Percentiles rank a stretch among this genome's conserved stretches.
These are phyloP conservation scores for Chitala chitala DNA, from an alignment of 2,113 vertebrate species.

Conservation along the genomic window DNA sequence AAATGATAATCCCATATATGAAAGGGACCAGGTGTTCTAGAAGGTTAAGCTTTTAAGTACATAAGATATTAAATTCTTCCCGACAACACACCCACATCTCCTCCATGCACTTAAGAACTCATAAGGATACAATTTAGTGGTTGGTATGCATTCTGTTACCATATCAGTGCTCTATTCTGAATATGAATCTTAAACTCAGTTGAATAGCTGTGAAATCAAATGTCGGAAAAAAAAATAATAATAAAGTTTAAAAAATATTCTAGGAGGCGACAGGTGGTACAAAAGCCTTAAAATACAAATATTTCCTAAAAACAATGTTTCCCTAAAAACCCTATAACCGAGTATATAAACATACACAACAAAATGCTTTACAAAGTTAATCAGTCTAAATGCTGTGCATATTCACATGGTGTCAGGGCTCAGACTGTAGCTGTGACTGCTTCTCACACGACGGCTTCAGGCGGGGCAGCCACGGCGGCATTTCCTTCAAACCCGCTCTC, in stretches of 20 bases:
- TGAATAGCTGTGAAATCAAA: no score
- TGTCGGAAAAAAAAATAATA: no score
- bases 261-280: no score
- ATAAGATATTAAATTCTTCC: neutral
- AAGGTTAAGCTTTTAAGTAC: neutral
- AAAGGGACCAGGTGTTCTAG: neutral
- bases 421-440: no score
- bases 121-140: neutral
- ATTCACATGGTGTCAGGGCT: no score
- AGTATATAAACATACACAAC: neutral
- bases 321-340: neutral
- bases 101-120: neutral
- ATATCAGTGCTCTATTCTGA: neutral
- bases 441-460: no score
- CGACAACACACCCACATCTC: neutral
- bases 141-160: neutral
- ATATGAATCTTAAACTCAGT: neutral
- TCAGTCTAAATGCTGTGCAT: no score
- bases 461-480: no score
- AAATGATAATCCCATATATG: neutral
- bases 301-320: neutral
- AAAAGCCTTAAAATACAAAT: no score
- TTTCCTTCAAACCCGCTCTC: neutral
- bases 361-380: conserved; percentile 1
- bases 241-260: no score